Evolutionary conservation across 2,113 vertebrate genomes (phyloP).

Genomic region (Nycticryphes semicollaris): DNA sequence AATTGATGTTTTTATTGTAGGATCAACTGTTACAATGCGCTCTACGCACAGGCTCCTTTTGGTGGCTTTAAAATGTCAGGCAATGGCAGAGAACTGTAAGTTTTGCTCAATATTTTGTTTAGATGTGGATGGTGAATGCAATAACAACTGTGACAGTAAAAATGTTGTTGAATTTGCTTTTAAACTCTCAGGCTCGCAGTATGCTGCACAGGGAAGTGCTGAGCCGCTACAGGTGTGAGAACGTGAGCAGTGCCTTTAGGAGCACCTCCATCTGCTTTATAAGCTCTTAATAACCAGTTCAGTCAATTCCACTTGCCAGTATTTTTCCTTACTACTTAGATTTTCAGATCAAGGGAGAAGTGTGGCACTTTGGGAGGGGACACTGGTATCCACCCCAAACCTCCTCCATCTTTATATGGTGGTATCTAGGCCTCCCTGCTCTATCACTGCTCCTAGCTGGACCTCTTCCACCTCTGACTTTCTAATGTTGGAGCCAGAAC

Average conservation of each 20-base stretch:
- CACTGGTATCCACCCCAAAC: background rate
- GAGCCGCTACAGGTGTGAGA: background rate
- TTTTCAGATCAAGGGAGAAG: background rate
- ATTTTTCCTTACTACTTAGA: background rate
- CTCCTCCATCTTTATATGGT: background rate
- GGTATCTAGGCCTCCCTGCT: background rate
- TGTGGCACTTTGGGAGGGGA: background rate
- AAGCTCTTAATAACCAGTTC: background rate
- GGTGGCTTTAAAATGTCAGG: conserved; percentile 97
- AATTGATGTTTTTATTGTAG: conserved; percentile 68
- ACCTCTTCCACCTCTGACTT: background rate
- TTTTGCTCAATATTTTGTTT: conserved; percentile 10
- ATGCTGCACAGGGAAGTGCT: background rate
- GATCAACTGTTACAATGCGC: conserved; percentile 96
- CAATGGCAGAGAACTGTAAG: conserved; percentile 96
- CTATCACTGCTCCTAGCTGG: background rate
- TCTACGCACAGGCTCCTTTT: conserved; percentile 90
- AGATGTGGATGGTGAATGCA: background rate
- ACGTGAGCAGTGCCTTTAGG: background rate
- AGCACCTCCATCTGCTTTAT: background rate
- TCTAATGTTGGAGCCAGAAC: background rate
- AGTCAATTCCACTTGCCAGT: background rate
- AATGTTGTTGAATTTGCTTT: background rate
- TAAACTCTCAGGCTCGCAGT: background rate
- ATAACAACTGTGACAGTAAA: background rate